These are phyloP conservation scores for Agriotes lineatus DNA, from an alignment of 2,888 invertebrate species.

Conservation along the genomic window DNA sequence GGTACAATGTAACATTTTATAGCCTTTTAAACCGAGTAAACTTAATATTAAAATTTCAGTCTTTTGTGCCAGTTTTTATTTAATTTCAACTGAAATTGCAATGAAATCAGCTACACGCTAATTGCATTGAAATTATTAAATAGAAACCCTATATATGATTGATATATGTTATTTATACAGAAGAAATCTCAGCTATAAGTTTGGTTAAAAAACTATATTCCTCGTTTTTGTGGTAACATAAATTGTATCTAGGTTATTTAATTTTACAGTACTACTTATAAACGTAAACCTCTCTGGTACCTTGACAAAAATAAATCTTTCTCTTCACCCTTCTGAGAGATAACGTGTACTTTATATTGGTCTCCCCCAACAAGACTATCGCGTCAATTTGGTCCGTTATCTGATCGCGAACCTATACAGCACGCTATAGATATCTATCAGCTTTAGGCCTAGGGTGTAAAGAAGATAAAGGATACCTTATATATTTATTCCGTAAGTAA, in stretches of 20 bases:
- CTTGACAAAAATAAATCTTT: not conserved
- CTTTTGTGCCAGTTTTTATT: too few species aligned
- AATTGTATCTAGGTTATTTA: too few species aligned
- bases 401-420: conserved; percentile 5
- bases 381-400: conserved; percentile 5
- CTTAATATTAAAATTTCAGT: too few species aligned
- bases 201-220: too few species aligned
- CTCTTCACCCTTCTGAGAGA: not conserved
- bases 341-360: conserved; percentile 5
- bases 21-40: not conserved
- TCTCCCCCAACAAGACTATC: not conserved
- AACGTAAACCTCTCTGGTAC: not conserved
- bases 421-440: conserved; percentile 5
- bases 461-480: not conserved
- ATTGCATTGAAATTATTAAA: too few species aligned
- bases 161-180: too few species aligned
- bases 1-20: not conserved
- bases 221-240: too few species aligned
- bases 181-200: too few species aligned
- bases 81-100: too few species aligned
- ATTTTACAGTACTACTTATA: too few species aligned
- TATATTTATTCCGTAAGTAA: not conserved
- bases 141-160: too few species aligned
- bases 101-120: too few species aligned
- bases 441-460: not conserved